Evolutionary conservation across 2,888 invertebrate genomes (phyloP), one percentile per base, ranked within the genome.

Genomic region (Pecten maximus): DNA sequence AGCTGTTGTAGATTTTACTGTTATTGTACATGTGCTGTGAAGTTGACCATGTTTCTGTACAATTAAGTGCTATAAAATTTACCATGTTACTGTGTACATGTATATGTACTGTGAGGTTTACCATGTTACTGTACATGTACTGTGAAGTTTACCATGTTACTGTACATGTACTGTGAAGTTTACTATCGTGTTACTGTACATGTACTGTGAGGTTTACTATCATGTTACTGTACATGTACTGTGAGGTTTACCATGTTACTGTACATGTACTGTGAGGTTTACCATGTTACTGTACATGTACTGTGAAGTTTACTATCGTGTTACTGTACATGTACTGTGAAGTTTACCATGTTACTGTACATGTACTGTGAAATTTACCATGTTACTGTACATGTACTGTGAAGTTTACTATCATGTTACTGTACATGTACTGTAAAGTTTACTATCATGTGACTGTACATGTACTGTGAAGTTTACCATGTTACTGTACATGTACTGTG

Each of bases 291-390:
- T n/a, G n/a, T 92, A 0, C 92, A 96, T 97, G 98, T 95, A 98
- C 98, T 8, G 98, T 98, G 87, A 98, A 98, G 97, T 98, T 98
- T 97, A n/a, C n/a, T n/a, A n/a, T n/a, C n/a, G n/a, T n/a, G n/a
- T n/a, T n/a, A n/a, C n/a, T n/a, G n/a, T n/a, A n/a, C n/a, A n/a
- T n/a, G n/a, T n/a, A n/a, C n/a, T n/a, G n/a, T n/a, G n/a, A 19
- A 54, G 15, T 54, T 54, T 54, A 8, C 44, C 12, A 8, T 44
- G 15, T 54, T 19, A 10, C 15, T 54, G 50, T 54, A 23, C 19
- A 54, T 12, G 50, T 19, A 23, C 12, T 54, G 23, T 19, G 19
- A 54, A 54, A 10, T 54, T 54, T 19, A 54, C 23, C 15, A 10
- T 19, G 15, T 23, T 91, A 28, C 88, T n/a, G n/a, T 92, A 0